Percentiles rank a stretch among this genome's conserved stretches.
Evolutionary conservation across 2,888 invertebrate genomes (phyloP).

Genomic region (Nebria brevicollis): DNA sequence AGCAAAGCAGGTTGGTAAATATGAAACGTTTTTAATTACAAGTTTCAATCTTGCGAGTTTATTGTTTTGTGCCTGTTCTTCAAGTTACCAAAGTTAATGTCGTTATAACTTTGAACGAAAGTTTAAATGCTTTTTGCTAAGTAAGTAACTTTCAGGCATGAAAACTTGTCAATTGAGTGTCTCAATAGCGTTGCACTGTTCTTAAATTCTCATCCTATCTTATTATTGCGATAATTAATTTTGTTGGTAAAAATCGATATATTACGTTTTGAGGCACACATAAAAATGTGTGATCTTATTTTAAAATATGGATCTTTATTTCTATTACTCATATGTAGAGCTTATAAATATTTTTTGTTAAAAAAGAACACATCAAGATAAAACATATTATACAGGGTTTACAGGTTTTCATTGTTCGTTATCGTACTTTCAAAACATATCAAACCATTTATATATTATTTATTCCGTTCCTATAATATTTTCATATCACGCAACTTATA

Average conservation of each 20-base stretch:
- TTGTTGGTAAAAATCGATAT: not conserved
- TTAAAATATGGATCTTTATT: no score
- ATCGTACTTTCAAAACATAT: no score
- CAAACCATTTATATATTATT: no score
- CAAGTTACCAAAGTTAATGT: not conserved
- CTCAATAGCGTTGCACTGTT: not conserved
- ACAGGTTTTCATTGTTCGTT: no score
- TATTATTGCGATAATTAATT: not conserved
- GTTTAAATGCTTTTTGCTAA: slow-evolving; percentile 10
- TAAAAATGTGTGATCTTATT: no score
- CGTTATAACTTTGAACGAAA: slow-evolving; percentile 8
- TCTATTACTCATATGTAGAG: no score
- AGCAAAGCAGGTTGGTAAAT: slow-evolving; percentile 28
- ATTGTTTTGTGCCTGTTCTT: not conserved
- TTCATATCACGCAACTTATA: no score
- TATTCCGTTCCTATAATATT: no score
- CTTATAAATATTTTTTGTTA: no score
- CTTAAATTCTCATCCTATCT: not conserved
- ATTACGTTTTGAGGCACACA: no score
- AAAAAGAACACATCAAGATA: no score
- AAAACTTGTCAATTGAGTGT: slow-evolving; percentile 11
- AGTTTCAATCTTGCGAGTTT: slow-evolving; percentile 6
- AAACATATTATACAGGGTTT: no score
- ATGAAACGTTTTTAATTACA: slow-evolving; percentile 4
- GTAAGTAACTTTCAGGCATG: slow-evolving; percentile 2